Percentiles rank a stretch among this genome's conserved stretches.
These are phyloP conservation scores for Pyrrhura leucotis DNA, from an alignment of 2,797 vertebrate genomes.

Conservation along the genomic window DNA sequence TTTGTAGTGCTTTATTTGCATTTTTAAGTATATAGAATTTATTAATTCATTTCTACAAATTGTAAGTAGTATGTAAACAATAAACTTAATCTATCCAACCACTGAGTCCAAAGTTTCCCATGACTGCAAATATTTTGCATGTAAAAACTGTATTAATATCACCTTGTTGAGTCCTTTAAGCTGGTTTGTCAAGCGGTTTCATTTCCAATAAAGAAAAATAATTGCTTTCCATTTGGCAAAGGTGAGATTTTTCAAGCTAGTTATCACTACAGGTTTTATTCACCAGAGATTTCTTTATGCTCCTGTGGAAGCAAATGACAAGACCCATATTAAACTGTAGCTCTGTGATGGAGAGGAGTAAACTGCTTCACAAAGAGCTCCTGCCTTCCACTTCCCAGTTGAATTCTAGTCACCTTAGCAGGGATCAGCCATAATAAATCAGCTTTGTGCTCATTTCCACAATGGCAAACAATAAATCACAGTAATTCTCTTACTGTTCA, in stretches of 20 bases:
- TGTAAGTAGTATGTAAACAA: not conserved
- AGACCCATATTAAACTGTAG: slow-evolving; percentile 42
- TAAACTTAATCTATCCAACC: not conserved
- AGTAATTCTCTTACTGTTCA: slow-evolving; percentile 44
- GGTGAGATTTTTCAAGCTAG: not conserved
- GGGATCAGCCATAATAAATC: slow-evolving; percentile 27
- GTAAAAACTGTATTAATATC: not conserved
- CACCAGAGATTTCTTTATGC: not conserved
- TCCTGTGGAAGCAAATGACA: slow-evolving; percentile 20
- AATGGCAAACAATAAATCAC: slow-evolving; percentile 48
- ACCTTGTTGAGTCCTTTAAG: slow-evolving; percentile 13
- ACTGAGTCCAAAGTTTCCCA: not conserved
- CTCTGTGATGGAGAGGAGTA: not conserved
- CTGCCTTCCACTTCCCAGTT: not conserved
- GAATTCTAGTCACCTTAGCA: slow-evolving; percentile 20
- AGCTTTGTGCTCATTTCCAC: slow-evolving; percentile 1
- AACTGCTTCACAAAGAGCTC: slow-evolving; percentile 9
- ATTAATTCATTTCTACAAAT: not conserved
- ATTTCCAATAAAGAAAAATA: slow-evolving; percentile 11
- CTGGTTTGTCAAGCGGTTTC: not conserved
- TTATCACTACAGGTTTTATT: not conserved
- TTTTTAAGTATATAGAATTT: not conserved
- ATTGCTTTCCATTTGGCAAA: slow-evolving; percentile 22
- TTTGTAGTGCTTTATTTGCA: not conserved
- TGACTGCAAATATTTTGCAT: not conserved